Conservation (phyloP, 2,113 vertebrate species). For the Dicaeum eximium region DNA sequence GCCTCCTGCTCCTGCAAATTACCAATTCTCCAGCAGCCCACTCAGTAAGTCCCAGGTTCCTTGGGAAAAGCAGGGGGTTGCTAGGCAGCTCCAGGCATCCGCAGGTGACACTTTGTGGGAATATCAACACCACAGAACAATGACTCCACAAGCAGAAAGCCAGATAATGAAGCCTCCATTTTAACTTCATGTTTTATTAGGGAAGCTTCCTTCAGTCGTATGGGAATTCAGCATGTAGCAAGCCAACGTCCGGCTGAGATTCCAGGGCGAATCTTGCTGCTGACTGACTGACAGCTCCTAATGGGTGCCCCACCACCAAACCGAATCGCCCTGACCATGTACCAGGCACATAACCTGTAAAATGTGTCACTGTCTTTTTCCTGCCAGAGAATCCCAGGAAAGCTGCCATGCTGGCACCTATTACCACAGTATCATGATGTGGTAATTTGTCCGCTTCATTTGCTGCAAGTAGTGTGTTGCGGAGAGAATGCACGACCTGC, state of each 20-base stretch:
- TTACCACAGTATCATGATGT: neutral
- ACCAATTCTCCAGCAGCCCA: neutral
- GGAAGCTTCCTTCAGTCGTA: neutral
- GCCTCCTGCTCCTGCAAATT: slow-evolving; percentile 4
- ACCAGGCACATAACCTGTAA: neutral
- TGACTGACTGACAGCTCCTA: neutral
- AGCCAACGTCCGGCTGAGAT: neutral
- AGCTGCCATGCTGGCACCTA: neutral
- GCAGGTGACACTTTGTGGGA: neutral
- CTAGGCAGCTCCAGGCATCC: slow-evolving; percentile 5
- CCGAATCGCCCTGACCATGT: fast-evolving
- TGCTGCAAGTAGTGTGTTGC: neutral
- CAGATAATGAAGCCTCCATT: neutral
- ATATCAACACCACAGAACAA: neutral
- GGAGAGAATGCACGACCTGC: fast-evolving
- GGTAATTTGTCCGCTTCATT: neutral
- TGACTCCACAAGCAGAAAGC: neutral
- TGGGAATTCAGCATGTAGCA: neutral
- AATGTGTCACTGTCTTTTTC: neutral
- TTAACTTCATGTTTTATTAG: neutral
- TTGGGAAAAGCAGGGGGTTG: neutral
- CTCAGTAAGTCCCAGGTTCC: neutral
- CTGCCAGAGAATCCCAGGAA: neutral
- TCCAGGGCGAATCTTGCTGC: neutral
- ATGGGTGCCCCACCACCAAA: neutral